Conservation (phyloP, 2,113 vertebrate genomes). For the Thryonomys swinderianus region DNA sequence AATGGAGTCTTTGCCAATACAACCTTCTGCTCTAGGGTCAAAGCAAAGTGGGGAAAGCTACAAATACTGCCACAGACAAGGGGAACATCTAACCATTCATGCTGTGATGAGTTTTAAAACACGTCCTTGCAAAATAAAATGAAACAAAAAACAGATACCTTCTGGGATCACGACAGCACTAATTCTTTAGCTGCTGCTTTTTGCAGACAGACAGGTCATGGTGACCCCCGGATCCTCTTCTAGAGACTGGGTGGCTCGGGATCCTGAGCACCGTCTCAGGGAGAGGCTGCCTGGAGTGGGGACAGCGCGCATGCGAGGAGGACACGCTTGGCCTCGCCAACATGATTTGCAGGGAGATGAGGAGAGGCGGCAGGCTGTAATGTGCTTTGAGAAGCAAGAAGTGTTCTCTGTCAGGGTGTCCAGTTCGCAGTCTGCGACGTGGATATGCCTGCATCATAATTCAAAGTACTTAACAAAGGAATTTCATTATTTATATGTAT, state of each 20-base stretch:
- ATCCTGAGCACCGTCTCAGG: neutral
- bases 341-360: neutral
- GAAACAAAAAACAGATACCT: neutral
- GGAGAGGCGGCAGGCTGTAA: neutral
- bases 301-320: neutral
- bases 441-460: neutral
- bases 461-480: neutral
- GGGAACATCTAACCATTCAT: neutral
- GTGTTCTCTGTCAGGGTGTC: neutral
- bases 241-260: neutral
- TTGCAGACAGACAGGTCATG: neutral
- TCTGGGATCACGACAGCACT: neutral
- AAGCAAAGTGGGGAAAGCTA: constrained; percentile 41
- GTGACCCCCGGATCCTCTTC: neutral
- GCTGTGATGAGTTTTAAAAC: neutral
- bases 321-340: neutral
- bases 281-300: neutral
- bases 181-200: neutral
- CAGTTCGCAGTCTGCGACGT: neutral
- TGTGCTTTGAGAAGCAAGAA: constrained; percentile 8
- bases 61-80: constrained; percentile 25
- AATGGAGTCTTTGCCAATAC: neutral
- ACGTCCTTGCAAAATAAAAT: neutral
- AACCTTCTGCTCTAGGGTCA: constrained; percentile 35
- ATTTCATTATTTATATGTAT: neutral